Base-by-base conservation (phyloP, 1,140 invertebrate species). In the Tachypleus tridentatus region DNA sequence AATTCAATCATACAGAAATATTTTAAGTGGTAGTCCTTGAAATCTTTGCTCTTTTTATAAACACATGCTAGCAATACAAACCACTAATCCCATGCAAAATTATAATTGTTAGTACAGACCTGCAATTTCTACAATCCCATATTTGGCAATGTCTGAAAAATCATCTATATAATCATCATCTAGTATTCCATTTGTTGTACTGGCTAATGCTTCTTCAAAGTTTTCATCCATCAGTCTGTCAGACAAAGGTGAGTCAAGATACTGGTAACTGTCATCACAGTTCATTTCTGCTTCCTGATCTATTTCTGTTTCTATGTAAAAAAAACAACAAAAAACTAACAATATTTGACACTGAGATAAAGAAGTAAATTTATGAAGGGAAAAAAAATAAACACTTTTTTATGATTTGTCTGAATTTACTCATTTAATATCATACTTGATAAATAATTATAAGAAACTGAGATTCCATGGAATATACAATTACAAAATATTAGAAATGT, bases 141-240 rank as follows among this genome's bases (percentile, higher is more conserved):
- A 85, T 67, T 85, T 82, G 49, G 87, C 83, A 66, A 95, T 86
- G 74, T 93, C 89, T 50, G 82, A 79, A 75, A 83, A 89, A 70
- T 85, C 81, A 71, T 86, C 85, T 65, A 84, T 82, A 8, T 68
- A 67, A 66, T 85, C 80, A 10, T 70, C 68, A 29, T 76, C 77
- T 63, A 76, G 77, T 48, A 75, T 74, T 76, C 63, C 72, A 68
- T 72, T 73, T 58, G 81, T 79, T 65, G 84, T 83, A 69, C 83
- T 80, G 63, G 84, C 87, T n/a, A 93, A 79, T 74, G 90, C 89
- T 75, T 90, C 87, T 77, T 94, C 91, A 80, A 93, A 96, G 75
- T 95, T 93, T 74, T 96, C 91, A 76, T 94, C 91, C 64, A 92
- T 90, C 5, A 89, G 86, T 48, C 89, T 89, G 78, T 92, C 89